Base-by-base conservation (phyloP, 2,888 invertebrate genomes). In the Cecidostiba fungosa region DNA sequence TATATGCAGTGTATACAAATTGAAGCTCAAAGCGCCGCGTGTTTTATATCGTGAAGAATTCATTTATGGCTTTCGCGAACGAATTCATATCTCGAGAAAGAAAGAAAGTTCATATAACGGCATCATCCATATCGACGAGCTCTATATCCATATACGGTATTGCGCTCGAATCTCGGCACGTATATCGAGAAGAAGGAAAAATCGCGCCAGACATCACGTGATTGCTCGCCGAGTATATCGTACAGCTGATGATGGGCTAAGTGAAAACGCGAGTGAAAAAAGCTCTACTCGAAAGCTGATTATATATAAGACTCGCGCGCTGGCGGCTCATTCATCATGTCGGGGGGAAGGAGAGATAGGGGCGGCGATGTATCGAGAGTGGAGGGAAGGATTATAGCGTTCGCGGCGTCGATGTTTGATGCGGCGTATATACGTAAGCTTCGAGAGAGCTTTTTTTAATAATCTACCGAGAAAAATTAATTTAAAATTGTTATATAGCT, bases 281-380 rank as follows among this genome's bases (percentile, higher is more conserved):
- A 80, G 39, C 54, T 14, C 39, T 14, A 23, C 16, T 72, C 43
- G n/a, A 5, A 59, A 59, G 70, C 59, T 80, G 80, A 73, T 80
- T 80, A 59, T 62, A 50, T 79, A 50, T 79, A 50, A 47, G 54
- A 43, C 32, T 29, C 14, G 77, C 77, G 50, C 39, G 32, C 19
- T 14, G 23, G 36, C 8, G 72, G 73, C 26, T 80, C 72, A 73
- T 80, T 80, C 80, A 73, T 80, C 80, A 80, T 80, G 73, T 59
- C 19, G 80, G 19, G 54, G 23, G 0, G 19, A 43, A 12, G 54
- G 8, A 16, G 73, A 26, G 39, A 73, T 29, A 29, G 26, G 47
- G 43, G 8, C 39, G 39, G 6, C 59, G 72, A 62, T 62, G 43
- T 74, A 74, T 74, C 74, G 73, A 36, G 32, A 72, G 23, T 36